Conservation (phyloP, 2,113 vertebrate genomes). For the Hymenochirus boettgeri region DNA sequence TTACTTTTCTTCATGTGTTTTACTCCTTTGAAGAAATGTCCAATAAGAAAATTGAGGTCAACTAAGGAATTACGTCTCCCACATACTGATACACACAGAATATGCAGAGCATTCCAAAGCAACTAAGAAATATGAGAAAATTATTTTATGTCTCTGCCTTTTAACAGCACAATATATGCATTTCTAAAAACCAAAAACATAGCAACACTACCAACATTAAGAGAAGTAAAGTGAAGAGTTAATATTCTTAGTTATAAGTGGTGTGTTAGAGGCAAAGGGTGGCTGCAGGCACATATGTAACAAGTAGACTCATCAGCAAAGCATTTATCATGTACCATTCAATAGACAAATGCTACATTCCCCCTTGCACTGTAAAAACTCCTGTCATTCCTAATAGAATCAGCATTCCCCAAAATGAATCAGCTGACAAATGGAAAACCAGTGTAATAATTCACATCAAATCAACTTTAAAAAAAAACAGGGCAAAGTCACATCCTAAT, state of each 20-base stretch:
- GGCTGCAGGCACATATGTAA: constrained; percentile 59
- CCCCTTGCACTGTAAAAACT: constrained; percentile 70
- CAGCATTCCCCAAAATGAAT: constrained; percentile 49
- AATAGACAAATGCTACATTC: constrained; percentile 83
- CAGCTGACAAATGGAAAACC: constrained; percentile 52
- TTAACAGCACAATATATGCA: too few relatives aligned
- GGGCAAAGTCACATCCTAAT: neutral
- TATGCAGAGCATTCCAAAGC: neutral
- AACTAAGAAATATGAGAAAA: neutral
- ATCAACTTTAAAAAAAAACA: constrained; percentile 4
- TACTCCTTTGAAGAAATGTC: too few relatives aligned
- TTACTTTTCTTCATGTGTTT: too few relatives aligned
- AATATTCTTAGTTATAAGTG: constrained; percentile 19
- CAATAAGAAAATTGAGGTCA: neutral
- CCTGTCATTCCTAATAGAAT: constrained; percentile 60
- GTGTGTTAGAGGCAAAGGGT: constrained; percentile 63
- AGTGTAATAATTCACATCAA: constrained; percentile 25
- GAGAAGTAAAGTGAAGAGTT: neutral
- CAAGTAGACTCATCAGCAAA: constrained; percentile 76
- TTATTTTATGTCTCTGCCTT: neutral
- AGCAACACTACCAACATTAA: too few relatives aligned
- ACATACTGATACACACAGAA: neutral
- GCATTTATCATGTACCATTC: constrained; percentile 84
- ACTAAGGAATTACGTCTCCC: neutral
- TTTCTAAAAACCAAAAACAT: neutral